Conservation (phyloP, 2,797 vertebrate species). For the Xenops minutus region DNA sequence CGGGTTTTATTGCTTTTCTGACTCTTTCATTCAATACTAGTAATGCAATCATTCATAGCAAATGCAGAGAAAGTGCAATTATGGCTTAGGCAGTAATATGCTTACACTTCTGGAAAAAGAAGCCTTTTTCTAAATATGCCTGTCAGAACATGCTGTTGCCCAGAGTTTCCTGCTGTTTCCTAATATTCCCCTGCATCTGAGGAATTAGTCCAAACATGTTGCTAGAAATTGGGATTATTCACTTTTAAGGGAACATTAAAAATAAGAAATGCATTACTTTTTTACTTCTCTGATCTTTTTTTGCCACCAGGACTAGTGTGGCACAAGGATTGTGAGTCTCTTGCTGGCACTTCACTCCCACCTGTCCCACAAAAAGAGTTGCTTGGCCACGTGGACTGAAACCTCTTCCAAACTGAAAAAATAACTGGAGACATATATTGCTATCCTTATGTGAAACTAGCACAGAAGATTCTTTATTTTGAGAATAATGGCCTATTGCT, state of each 20-base stretch:
- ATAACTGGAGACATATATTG: not conserved
- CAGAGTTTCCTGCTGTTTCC: not conserved
- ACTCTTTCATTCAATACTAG: not conserved
- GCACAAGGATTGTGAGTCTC: not conserved
- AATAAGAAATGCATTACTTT: not conserved
- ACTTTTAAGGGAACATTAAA: not conserved
- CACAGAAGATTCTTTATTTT: not conserved
- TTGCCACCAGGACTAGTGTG: not conserved
- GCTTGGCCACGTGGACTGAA: not conserved
- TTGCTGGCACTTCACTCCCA: not conserved
- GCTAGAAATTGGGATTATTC: not conserved
- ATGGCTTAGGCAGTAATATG: not conserved
- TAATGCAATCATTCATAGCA: not conserved
- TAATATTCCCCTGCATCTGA: not conserved
- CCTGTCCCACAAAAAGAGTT: not conserved
- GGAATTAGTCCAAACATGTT: not conserved
- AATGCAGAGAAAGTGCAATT: not conserved
- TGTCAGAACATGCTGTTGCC: not conserved
- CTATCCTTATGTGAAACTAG: not conserved
- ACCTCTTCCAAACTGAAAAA: not conserved
- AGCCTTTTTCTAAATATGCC: not conserved
- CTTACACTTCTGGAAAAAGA: not conserved
- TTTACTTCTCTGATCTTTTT: not conserved
- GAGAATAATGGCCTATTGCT: not conserved
- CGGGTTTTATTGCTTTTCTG: not conserved